Evolutionary conservation across 2,113 vertebrate genomes (phyloP).

Genomic region (Riparia riparia): DNA sequence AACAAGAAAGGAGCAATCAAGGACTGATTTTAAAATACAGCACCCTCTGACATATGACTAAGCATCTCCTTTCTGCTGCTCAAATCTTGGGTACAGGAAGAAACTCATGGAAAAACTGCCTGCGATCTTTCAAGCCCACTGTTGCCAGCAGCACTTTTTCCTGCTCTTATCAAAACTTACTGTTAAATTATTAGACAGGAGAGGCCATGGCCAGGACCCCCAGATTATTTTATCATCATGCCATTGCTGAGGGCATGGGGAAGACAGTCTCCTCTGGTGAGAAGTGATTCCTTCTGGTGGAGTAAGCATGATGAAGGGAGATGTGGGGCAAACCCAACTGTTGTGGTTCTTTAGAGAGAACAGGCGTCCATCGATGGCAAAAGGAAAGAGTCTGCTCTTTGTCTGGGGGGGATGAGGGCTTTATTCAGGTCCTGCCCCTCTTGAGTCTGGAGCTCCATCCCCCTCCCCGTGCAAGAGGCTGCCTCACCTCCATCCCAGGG

Average conservation of each 20-base stretch:
- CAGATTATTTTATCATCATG: background rate
- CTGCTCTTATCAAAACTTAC: background rate
- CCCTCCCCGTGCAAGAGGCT: no score
- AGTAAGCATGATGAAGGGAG: accelerated
- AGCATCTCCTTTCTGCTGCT: background rate
- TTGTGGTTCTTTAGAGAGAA: no score
- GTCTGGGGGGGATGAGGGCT: no score
- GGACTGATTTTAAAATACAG: background rate
- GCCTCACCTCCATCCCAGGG: no score
- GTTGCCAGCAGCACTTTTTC: background rate
- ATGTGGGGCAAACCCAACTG: background rate
- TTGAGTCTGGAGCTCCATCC: no score
- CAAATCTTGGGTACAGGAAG: background rate
- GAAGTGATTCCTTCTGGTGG: background rate
- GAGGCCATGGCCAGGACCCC: background rate
- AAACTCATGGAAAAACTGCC: background rate
- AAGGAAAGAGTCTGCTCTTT: no score
- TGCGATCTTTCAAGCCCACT: background rate
- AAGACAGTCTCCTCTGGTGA: background rate
- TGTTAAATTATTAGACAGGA: background rate
- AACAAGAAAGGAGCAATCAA: background rate
- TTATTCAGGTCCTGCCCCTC: no score
- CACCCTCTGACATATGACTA: background rate
- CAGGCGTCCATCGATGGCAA: no score
- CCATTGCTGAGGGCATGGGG: accelerated